A percentile compares a stretch with the other conserved stretches of the same genome.
These are phyloP conservation scores for Akabosia matsudoensis DNA, from an alignment of 1,140 invertebrate genomes.

Conservation along the genomic window DNA sequence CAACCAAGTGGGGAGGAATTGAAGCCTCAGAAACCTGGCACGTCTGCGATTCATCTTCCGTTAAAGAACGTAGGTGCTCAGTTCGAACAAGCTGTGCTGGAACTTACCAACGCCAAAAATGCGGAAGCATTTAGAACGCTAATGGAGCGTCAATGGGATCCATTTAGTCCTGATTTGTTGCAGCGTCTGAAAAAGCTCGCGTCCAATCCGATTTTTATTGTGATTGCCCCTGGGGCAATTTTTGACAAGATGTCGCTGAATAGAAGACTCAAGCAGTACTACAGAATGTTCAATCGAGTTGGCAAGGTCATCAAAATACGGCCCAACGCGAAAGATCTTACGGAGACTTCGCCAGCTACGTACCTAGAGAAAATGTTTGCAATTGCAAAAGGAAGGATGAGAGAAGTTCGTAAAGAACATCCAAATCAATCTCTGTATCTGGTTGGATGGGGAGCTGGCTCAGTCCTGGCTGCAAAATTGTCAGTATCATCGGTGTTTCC, in stretches of 20 bases:
- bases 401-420: conserved; percentile 65
- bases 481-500: neutral
- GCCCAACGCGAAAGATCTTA: too few relatives aligned
- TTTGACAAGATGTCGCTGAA: neutral
- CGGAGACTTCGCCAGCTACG: neutral
- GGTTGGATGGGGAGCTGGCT: conserved; percentile 71
- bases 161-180: conserved; percentile 56
- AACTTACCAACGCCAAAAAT: conserved; percentile 37
- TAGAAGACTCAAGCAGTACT: conserved; percentile 33
- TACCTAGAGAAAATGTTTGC: neutral
- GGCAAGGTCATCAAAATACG: too few relatives aligned
- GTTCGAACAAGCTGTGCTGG: conserved; percentile 14
- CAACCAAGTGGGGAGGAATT: too few relatives aligned
- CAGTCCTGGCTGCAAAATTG: conserved; percentile 60
- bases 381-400: conserved; percentile 63
- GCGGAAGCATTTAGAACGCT: conserved; percentile 63
- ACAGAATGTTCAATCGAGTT: conserved; percentile 31
- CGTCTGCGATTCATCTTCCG: neutral
- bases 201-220: conserved; percentile 40
- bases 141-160: conserved; percentile 75
- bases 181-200: conserved; percentile 58
- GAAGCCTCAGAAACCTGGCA: neutral
- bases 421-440: conserved; percentile 70
- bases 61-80: neutral
- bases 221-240: conserved; percentile 33